Evolutionary conservation across 2,797 vertebrate genomes (phyloP), one percentile per base, ranked within the genome.

Genomic region (Myotis planiceps): DNA sequence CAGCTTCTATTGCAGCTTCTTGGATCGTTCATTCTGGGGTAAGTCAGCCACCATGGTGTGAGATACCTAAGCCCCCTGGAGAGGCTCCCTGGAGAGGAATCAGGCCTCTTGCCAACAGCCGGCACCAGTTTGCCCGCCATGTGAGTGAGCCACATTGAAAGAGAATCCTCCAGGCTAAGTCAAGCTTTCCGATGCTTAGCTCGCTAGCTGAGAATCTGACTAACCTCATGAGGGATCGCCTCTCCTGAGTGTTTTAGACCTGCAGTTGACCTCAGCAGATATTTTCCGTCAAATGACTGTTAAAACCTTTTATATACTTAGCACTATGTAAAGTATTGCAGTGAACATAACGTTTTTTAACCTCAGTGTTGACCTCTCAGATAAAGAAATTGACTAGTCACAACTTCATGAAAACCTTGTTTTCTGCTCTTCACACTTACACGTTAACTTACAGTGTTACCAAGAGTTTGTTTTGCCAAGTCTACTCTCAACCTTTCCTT

Each of bases 241-340:
- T 81, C 42, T 65, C 42, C 45, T 2, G 10, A 63, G 45, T 63
- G n/a, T 47, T 79, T 63, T 29, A 86, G 55, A 96, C 8, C 53
- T 72, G 9, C 3, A n/a, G 37, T 74, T 75, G 88, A 92, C 12
- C 37, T 86, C 27, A 68, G 29, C 4, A 93, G 42, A 25, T 82
- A 23, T 34, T 74, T 78, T 76, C 23, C 84, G n/a, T 53, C 66
- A 92, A 83, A 42, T 95, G 19, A 82, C n/a, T 47, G 2, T 32
- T 86, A 51, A 84, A 69, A 29, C 45, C 45, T 84, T 95, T 90
- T 65, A 58, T 75, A 66, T n/a, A 58, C 29, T 90, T 90, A 84
- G 75, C 16, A 58, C 12, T n/a, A 1, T 83, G 34, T 63, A 34
- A 63, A 82, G 16, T 55, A 37, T 32, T 92, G 47, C 27, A 88